Evolutionary conservation across 2,797 vertebrate species (phyloP), one percentile per base, ranked within the genome.

Genomic region (Lacerta bilineata): DNA sequence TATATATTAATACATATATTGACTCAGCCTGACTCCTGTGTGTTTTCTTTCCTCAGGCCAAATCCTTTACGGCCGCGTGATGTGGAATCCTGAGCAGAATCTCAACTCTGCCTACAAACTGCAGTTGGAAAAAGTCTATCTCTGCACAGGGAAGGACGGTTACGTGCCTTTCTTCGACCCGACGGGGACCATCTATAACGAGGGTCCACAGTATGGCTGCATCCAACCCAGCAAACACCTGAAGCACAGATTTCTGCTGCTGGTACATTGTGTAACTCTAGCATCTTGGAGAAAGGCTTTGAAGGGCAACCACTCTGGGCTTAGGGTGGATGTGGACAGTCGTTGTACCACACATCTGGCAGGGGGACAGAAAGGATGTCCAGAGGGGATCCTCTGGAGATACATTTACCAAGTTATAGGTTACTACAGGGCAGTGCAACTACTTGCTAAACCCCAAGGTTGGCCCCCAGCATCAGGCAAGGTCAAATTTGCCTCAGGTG

Each of bases 151-250:
- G 84, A 97, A 96, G 91, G 98, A 99, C 1, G 99, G 99, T 80
- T 97, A 99, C 0, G 98, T 99, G 64, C 99, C 99, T 64, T 99
- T 99, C 97, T 99, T 99, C 0, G 99, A 99, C 94, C 99, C 99
- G 1, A 99, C 98, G 0, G 99, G 98, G 87, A 99, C 98, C 0
- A 97, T 99, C 94, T 99, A 99, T 92, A 99, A 98, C 0, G 98
- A 99, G 93, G 99, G 99, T 0, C 98, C 98, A 0, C 99, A 99
- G 94, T 99, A 99, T 5, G 99, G 99, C 92, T 99, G 99, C 94
- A 99, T 99, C 92, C 99, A 99, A 68, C 98, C 98, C 80, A 99
- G 98, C 97, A 99, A 98, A 89, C 96, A 98, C 95, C 97, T 99
- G 36, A 99, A 99, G 83, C 98, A 99, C 90, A 96, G 98, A 71